Evolutionary conservation across 2,113 vertebrate species (phyloP), one percentile per base, ranked within the genome.

Genomic region (Indicator indicator): DNA sequence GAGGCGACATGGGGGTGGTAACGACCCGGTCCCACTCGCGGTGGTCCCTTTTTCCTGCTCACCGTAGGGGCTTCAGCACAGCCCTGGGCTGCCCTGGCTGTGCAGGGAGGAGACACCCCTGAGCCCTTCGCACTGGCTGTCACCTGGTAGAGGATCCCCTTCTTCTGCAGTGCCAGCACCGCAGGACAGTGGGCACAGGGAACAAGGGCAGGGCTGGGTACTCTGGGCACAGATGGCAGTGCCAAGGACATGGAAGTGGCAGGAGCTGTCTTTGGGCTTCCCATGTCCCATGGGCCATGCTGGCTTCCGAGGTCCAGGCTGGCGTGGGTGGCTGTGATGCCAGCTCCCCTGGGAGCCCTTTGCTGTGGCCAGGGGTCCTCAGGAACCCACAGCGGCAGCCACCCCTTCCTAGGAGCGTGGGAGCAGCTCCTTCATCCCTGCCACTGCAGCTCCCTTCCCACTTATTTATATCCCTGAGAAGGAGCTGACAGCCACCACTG

Each of bases 401-500:
- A 1, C 56, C 86, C 88, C 83, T 93, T 91, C 11, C 71, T 69
- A 87, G 81, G 96, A 95, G 89, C 93, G 89, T 96, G 95, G 95
- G 96, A 97, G 89, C 95, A 83, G 92, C 83, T 32, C 28, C 79
- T 83, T 58, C 1, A 17, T 62, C 69, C 62, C 33, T 46, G 86
- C 63, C 2, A 9, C 70, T 3, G 15, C 7, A 5, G 71, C 78
- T 92, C 40, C 30, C 74, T 78, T 89, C 54, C 36, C 0, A 12
- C 80, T 91, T 97, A 97, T 97, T 97, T 96, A 96, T 97, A 96
- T 89, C 95, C 33, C 74, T 62, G 77, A 71, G 83, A 93, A 90
- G 74, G 83, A 93, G 55, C 70, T 0, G 62, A 58, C 73, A 26
- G 21, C 90, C 13, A 4, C 67, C 7, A 2, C 87, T 18, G 2